Conservation (phyloP, 2,113 vertebrate species). For the Perognathus longimembris region DNA sequence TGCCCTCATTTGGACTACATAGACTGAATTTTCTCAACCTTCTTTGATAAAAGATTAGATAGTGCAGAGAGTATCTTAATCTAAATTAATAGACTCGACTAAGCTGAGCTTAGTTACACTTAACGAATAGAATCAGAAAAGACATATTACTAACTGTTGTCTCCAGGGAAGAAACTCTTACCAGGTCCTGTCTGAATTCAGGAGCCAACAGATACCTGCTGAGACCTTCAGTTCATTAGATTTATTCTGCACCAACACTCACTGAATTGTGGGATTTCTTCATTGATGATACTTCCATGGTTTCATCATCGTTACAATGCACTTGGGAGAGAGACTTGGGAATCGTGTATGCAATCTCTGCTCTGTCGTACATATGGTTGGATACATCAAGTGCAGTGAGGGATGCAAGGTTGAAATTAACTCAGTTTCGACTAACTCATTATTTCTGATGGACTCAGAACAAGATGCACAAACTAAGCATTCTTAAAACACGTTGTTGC, state of each 20-base stretch:
- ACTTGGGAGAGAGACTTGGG: conserved; percentile 64
- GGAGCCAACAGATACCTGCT: conserved; percentile 45
- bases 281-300: conserved; percentile 11
- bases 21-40: not conserved
- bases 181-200: conserved; percentile 40
- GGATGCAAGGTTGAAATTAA: conserved; percentile 65
- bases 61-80: not conserved
- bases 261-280: conserved; percentile 10
- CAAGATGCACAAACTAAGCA: not conserved
- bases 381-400: conserved; percentile 72
- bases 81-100: too few species aligned
- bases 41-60: conserved; percentile 34
- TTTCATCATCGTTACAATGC: conserved; percentile 61
- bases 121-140: conserved; percentile 30
- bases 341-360: not conserved
- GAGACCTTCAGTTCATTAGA: conserved; percentile 52
- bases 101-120: not conserved
- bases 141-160: not conserved
- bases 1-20: not conserved
- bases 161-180: conserved; percentile 51
- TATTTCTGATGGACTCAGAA: conserved; percentile 39
- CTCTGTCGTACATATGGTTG: conserved; percentile 52
- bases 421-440: conserved; percentile 17
- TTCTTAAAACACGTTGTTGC: not conserved
- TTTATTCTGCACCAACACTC: conserved; percentile 57